Conservation (phyloP, 2,113 vertebrate genomes). For the Lota lota region DNA sequence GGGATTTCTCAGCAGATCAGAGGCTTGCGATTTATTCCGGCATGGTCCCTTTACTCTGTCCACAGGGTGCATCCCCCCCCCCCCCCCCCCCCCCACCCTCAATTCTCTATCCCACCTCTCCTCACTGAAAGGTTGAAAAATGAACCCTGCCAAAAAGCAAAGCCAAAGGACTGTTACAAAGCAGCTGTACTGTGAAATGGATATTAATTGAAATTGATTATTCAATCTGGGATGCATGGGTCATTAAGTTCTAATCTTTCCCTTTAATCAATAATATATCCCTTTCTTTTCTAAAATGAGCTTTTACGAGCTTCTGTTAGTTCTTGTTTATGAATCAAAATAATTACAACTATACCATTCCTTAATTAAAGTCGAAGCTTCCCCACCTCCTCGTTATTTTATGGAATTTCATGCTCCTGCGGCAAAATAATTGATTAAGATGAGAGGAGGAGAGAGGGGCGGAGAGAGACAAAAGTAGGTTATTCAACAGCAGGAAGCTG, state of each 20-base stretch:
- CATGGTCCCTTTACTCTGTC: not conserved
- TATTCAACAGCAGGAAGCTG: slow-evolving; percentile 5
- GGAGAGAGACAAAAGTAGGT: slow-evolving; percentile 7
- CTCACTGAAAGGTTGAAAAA: slow-evolving; percentile 52
- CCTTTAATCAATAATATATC: slow-evolving; percentile 64
- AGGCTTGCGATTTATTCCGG: slow-evolving; percentile 1
- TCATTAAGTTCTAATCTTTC: slow-evolving; percentile 73
- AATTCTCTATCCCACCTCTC: not conserved
- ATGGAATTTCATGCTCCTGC: slow-evolving; percentile 26
- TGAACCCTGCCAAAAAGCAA: slow-evolving; percentile 27
- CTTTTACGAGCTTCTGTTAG: slow-evolving; percentile 46
- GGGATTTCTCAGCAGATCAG: not conserved
- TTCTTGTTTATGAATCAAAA: slow-evolving; percentile 57
- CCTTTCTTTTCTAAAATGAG: slow-evolving; percentile 39
- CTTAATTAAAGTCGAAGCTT: slow-evolving; percentile 44
- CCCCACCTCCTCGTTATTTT: slow-evolving; percentile 32
- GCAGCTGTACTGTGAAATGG: slow-evolving; percentile 63
- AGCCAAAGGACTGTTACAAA: slow-evolving; percentile 48
- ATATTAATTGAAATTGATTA: slow-evolving; percentile 76
- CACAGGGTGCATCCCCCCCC: not conserved
- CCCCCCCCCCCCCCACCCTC: slow-evolving; percentile 9
- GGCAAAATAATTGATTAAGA: slow-evolving; percentile 17
- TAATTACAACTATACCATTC: slow-evolving; percentile 37
- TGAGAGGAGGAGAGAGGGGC: too few relatives aligned
- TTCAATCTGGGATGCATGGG: slow-evolving; percentile 66